Percentiles rank a stretch among this genome's conserved stretches.
Evolutionary conservation across 53 echinoderm and acorn worm genomes (phyloP).

Genomic region (Holothuria leucospilota): DNA sequence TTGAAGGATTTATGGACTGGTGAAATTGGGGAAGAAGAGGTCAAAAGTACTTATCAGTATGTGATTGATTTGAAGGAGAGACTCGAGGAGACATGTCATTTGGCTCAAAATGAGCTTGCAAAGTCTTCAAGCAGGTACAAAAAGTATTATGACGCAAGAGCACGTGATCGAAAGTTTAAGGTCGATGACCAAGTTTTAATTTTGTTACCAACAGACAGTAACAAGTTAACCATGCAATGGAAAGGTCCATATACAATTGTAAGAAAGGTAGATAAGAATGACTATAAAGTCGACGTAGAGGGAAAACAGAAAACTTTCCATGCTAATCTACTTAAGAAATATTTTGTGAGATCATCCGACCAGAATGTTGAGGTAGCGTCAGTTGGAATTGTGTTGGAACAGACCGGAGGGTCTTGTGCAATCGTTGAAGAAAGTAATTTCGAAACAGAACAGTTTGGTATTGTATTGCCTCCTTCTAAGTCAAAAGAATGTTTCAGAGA

Average conservation of each 20-base stretch:
- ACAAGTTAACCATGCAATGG: constrained; percentile 63
- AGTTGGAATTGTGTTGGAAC: neutral
- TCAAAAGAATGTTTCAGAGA: too few species aligned
- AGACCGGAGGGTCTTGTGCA: neutral
- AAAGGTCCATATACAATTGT: constrained; percentile 48
- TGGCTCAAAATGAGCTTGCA: constrained; percentile 39
- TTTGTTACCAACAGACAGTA: too few species aligned
- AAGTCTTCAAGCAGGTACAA: constrained; percentile 47
- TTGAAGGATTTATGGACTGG: constrained; percentile 43
- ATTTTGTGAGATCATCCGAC: neutral
- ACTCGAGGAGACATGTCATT: too few species aligned
- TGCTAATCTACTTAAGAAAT: too few species aligned
- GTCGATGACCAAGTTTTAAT: too few species aligned
- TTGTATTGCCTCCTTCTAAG: constrained; percentile 9
- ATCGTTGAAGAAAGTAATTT: neutral
- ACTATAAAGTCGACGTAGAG: constrained; percentile 42
- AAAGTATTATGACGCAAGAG: constrained; percentile 42
- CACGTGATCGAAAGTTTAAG: neutral
- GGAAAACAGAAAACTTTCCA: constrained; percentile 46
- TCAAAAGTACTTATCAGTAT: too few species aligned
- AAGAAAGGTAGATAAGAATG: constrained; percentile 23
- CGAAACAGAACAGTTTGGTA: neutral
- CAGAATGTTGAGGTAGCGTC: neutral
- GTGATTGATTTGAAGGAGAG: too few species aligned
- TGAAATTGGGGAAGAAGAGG: too few species aligned